phyloP scores from a whole-genome alignment of 1,140 invertebrate genomes.

The Melitaea cinxia region DNA sequence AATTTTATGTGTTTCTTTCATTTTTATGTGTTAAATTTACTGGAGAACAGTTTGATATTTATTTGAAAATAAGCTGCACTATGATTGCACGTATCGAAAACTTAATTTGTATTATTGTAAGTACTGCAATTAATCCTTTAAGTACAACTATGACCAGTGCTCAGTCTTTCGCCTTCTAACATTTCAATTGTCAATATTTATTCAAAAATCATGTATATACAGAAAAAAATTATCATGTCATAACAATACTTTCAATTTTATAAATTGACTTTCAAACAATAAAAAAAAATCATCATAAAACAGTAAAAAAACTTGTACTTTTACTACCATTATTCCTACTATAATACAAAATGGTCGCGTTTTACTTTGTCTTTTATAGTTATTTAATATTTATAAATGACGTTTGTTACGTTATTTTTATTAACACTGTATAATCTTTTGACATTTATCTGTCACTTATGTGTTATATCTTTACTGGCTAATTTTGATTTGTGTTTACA shows the following conservation, averaged over 20 bases:
- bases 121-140: constrained; percentile 11
- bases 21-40: too few relatives aligned
- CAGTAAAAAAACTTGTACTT: constrained; percentile 39
- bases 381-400: constrained; percentile 11
- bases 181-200: constrained; percentile 44
- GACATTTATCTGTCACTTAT: constrained; percentile 6
- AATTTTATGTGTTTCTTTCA: too few relatives aligned
- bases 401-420: too few relatives aligned
- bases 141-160: constrained; percentile 53
- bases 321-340: background rate
- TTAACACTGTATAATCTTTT: too few relatives aligned
- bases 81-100: too few relatives aligned
- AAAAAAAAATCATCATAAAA: constrained; percentile 22
- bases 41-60: too few relatives aligned
- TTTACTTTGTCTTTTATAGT: constrained; percentile 24
- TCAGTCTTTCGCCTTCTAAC: constrained; percentile 60
- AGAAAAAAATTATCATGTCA: constrained; percentile 33
- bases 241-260: constrained; percentile 30
- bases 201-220: constrained; percentile 30
- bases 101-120: background rate
- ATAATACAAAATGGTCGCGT: constrained; percentile 8
- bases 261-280: constrained; percentile 25
- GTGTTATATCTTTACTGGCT: background rate
- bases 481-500: too few relatives aligned
- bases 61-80: too few relatives aligned